These are phyloP conservation scores for Polypterus senegalus DNA, from an alignment of 2,113 vertebrate genomes.

Conservation along the genomic window DNA sequence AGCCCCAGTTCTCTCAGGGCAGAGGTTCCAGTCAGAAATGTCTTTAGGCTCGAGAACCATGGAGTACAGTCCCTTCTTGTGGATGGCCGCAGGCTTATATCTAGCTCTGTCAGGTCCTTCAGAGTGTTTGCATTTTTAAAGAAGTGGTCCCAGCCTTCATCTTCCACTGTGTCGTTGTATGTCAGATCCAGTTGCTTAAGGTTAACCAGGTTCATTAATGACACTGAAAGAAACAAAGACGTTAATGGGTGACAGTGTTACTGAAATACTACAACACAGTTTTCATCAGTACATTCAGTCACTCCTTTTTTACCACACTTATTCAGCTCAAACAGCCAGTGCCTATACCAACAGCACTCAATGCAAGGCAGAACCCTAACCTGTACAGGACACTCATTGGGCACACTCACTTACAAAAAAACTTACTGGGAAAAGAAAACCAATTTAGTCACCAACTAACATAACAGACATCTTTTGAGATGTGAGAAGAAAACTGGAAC, in stretches of 20 bases:
- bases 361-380: too few species aligned
- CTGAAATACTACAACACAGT: too few species aligned
- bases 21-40: slow-evolving; percentile 41
- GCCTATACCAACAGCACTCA: too few species aligned
- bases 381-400: too few species aligned
- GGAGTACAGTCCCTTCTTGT: slow-evolving; percentile 32
- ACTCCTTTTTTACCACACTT: too few species aligned
- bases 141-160: slow-evolving; percentile 51
- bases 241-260: neutral
- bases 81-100: slow-evolving; percentile 58
- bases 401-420: too few species aligned
- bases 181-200: slow-evolving; percentile 61
- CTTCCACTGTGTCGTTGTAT: slow-evolving; percentile 55
- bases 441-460: too few species aligned
- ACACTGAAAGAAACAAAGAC: slow-evolving; percentile 41
- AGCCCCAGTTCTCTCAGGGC: slow-evolving; percentile 48
- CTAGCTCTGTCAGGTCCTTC: slow-evolving; percentile 53
- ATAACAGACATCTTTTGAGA: too few species aligned
- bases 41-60: slow-evolving; percentile 57
- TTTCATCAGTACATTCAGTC: too few species aligned
- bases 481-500: too few species aligned
- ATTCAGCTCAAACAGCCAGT: too few species aligned
- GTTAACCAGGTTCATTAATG: slow-evolving; percentile 28
- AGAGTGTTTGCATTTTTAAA: slow-evolving; percentile 44
- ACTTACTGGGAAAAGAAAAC: too few species aligned